These are phyloP conservation scores for Myotis planiceps DNA, from an alignment of 2,797 vertebrate genomes.

Conservation along the genomic window DNA sequence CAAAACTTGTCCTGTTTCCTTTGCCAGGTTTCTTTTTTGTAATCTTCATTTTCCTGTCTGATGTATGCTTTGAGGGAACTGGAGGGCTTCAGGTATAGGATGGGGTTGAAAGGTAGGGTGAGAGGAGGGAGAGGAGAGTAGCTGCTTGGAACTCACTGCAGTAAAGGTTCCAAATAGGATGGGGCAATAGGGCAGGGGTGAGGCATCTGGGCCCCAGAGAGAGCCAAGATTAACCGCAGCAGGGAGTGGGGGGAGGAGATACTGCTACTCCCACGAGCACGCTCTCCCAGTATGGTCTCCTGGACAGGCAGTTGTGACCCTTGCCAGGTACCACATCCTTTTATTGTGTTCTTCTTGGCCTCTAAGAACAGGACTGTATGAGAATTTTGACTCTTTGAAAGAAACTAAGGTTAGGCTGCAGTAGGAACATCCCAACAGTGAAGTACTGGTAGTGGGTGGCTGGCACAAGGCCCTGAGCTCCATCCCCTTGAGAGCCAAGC, in stretches of 20 bases:
- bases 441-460: background rate
- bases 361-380: background rate
- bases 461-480: background rate
- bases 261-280: background rate
- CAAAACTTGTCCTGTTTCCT: background rate
- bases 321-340: slow-evolving; percentile 45
- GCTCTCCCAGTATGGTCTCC: background rate
- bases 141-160: slow-evolving; percentile 1
- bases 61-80: background rate
- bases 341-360: background rate
- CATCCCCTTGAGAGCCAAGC: background rate
- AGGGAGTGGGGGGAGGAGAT: background rate
- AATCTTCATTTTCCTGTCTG: background rate
- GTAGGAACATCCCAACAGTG: background rate
- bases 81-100: background rate
- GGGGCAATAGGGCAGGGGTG: slow-evolving; percentile 29
- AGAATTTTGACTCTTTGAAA: background rate
- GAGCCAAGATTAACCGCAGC: background rate
- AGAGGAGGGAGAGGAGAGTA: background rate
- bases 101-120: background rate
- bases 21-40: background rate
- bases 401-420: background rate
- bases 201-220: slow-evolving; percentile 31
- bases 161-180: slow-evolving; percentile 3
- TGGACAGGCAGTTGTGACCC: background rate